phyloP scores from a whole-genome alignment of 2,888 invertebrate genomes.

The Archips xylosteana region DNA sequence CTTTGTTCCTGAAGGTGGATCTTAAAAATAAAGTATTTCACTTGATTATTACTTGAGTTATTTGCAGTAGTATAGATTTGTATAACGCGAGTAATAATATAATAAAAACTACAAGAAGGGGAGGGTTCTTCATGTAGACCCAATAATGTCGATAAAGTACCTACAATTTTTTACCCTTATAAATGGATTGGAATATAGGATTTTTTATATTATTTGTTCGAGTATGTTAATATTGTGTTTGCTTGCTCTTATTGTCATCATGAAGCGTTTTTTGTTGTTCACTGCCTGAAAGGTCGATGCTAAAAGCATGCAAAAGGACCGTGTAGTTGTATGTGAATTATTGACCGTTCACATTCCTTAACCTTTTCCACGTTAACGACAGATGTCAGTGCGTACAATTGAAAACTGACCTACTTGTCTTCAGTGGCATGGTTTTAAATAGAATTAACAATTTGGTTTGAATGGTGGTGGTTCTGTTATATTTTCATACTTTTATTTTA shows the following conservation, averaged over 20 bases:
- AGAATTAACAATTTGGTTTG: background rate
- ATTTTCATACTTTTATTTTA: background rate
- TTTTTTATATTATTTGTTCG: no score
- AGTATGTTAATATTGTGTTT: no score
- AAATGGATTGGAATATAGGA: no score
- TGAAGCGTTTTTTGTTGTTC: no score
- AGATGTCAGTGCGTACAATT: slow-evolving; percentile 48
- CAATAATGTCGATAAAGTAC: no score
- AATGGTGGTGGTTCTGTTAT: background rate
- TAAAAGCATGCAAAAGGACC: no score
- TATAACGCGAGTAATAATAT: no score
- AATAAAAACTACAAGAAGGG: no score
- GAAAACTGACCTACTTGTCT: slow-evolving; percentile 5
- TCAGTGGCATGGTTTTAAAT: slow-evolving; percentile 4
- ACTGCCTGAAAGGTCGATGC: no score
- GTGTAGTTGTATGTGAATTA: background rate
- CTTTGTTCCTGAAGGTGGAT: slow-evolving; percentile 61
- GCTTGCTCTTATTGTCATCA: no score
- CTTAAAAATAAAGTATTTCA: slow-evolving; percentile 60
- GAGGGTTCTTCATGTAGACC: no score
- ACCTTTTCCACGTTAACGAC: slow-evolving; percentile 45
- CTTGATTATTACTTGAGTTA: background rate
- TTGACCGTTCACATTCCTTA: slow-evolving; percentile 51
- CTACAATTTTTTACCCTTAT: no score
- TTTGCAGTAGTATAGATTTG: background rate